phyloP scores from a whole-genome alignment of 64 coral and sea anemone genomes.

The Stichodactyla mertensii region DNA sequence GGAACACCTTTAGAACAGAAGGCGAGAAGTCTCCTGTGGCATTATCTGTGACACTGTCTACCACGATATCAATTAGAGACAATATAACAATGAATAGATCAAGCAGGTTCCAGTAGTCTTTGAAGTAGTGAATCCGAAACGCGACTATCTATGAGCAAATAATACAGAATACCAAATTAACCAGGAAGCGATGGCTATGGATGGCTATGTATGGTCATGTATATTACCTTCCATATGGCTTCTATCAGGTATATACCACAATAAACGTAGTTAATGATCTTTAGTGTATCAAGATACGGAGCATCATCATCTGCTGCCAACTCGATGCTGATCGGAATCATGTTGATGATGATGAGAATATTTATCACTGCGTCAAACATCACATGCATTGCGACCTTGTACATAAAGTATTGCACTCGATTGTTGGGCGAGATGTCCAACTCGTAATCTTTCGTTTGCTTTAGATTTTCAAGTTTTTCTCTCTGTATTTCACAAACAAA shows the following conservation, averaged over 20 bases:
- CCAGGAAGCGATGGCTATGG: too few relatives aligned
- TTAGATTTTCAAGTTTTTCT: constrained; percentile 85
- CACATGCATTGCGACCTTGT: constrained; percentile 64
- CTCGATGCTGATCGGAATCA: constrained; percentile 89
- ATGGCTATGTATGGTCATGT: neutral
- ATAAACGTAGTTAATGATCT: constrained; percentile 82
- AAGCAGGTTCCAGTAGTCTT: constrained; percentile 92
- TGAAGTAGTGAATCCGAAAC: constrained; percentile 87
- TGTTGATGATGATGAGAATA: constrained; percentile 69
- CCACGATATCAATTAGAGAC: constrained; percentile 85
- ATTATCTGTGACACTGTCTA: constrained; percentile 68
- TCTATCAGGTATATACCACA: constrained; percentile 65
- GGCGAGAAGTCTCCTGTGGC: constrained; percentile 84
- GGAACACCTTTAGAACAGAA: constrained; percentile 81
- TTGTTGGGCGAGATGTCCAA: constrained; percentile 45
- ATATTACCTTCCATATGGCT: constrained; percentile 71
- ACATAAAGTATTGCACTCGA: constrained; percentile 48
- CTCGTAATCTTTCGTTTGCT: constrained; percentile 60
- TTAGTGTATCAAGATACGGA: constrained; percentile 53
- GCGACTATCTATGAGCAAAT: constrained; percentile 51
- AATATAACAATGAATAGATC: constrained; percentile 82
- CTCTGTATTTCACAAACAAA: constrained; percentile 41
- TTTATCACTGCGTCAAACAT: constrained; percentile 83
- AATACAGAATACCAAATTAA: neutral
- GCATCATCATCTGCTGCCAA: constrained; percentile 74